These are phyloP conservation scores for Cyclargus thomasi DNA, from an alignment of 1,140 invertebrate genomes.

Conservation along the genomic window DNA sequence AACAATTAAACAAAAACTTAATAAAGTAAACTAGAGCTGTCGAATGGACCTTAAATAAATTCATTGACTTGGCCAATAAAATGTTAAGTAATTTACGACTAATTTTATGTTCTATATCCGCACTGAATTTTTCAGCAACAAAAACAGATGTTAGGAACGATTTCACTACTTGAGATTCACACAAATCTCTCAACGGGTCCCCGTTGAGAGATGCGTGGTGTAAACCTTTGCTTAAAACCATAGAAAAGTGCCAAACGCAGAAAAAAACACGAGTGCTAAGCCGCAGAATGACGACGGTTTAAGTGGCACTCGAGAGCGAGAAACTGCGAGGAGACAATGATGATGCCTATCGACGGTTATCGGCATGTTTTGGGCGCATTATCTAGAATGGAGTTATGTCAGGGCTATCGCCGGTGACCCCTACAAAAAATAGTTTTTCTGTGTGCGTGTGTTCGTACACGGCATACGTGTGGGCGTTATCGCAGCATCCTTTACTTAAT, in stretches of 20 bases:
- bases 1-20: no score
- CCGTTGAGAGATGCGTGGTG: no score
- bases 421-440: not conserved
- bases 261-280: not conserved
- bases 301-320: slow-evolving; percentile 1
- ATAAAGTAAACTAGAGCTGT: no score
- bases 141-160: not conserved
- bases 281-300: not conserved
- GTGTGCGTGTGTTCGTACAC: not conserved
- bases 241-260: no score
- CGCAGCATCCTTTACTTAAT: slow-evolving; percentile 15
- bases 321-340: not conserved
- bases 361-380: not conserved
- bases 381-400: not conserved
- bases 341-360: not conserved
- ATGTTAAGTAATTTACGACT: not conserved
- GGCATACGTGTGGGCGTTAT: not conserved
- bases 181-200: not conserved
- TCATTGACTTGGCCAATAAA: no score
- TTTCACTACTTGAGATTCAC: not conserved
- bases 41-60: no score
- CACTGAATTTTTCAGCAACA: not conserved
- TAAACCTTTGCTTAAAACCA: no score
- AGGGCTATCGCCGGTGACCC: slow-evolving; percentile 6
- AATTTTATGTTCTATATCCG: not conserved